Evolutionary conservation across 2,888 invertebrate species (phyloP).

Genomic region (Anarsia innoxiella): DNA sequence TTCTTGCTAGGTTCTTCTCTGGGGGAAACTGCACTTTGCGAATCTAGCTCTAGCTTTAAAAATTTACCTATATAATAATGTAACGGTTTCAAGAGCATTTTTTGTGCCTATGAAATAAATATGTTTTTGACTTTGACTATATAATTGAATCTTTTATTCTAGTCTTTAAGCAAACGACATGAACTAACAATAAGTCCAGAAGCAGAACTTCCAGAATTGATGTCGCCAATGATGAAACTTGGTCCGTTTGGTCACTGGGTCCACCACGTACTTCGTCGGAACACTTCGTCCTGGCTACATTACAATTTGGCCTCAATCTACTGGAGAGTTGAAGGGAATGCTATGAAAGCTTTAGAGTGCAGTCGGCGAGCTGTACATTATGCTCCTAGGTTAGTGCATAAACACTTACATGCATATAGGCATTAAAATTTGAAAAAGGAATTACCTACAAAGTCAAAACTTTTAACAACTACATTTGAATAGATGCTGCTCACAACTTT

Average conservation of each 20-base stretch:
- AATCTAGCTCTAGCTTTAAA: too few relatives aligned
- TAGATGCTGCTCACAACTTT: too few relatives aligned
- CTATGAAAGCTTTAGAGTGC: conserved; percentile 87
- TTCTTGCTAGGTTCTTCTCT: too few relatives aligned
- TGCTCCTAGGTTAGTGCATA: conserved; percentile 79
- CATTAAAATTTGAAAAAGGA: too few relatives aligned
- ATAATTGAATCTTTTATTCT: conserved; percentile 19
- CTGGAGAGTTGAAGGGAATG: conserved; percentile 85
- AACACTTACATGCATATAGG: too few relatives aligned
- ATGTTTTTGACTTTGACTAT: too few relatives aligned
- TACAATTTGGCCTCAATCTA: conserved; percentile 86
- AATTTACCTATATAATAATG: too few relatives aligned
- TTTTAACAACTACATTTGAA: too few relatives aligned
- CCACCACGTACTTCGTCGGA: conserved; percentile 77
- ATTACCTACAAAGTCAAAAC: too few relatives aligned
- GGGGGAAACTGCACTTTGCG: too few relatives aligned
- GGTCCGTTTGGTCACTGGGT: conserved; percentile 77
- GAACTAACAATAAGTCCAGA: conserved; percentile 27
- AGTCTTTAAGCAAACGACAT: conserved; percentile 51
- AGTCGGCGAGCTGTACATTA: conserved; percentile 83
- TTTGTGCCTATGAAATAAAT: too few relatives aligned
- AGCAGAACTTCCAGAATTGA: conserved; percentile 31
- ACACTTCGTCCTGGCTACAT: conserved; percentile 85
- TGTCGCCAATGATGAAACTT: conserved; percentile 43
- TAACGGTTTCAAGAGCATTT: too few relatives aligned